Percentiles rank a stretch among this genome's conserved stretches.
phyloP scores from a whole-genome alignment of 1,140 invertebrate genomes.

The Musca domestica region DNA sequence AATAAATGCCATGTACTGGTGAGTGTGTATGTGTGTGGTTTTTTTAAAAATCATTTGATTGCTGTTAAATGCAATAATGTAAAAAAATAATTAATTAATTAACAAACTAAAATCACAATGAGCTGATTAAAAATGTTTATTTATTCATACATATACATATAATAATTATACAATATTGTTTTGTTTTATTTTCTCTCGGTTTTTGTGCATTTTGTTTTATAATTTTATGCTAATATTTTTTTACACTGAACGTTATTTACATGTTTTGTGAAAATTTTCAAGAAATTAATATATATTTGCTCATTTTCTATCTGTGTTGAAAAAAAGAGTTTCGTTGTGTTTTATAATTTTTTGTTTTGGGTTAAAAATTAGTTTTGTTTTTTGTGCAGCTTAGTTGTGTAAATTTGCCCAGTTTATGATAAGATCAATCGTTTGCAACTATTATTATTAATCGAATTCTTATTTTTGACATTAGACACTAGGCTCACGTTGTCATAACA shows the following conservation, averaged over 20 bases:
- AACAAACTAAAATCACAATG: slow-evolving; percentile 22
- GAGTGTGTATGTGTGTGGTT: too few species aligned
- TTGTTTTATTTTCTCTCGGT: not conserved
- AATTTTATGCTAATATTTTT: not conserved
- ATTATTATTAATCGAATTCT: too few species aligned
- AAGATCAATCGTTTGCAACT: too few species aligned
- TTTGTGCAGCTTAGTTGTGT: too few species aligned
- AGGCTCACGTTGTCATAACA: too few species aligned
- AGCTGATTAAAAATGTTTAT: slow-evolving; percentile 8
- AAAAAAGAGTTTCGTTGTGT: not conserved
- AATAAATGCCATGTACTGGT: slow-evolving; percentile 12
- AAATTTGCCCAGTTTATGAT: too few species aligned
- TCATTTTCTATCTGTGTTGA: too few species aligned
- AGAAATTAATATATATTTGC: too few species aligned
- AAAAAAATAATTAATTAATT: not conserved
- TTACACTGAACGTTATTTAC: slow-evolving; percentile 3
- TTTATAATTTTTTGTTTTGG: too few species aligned
- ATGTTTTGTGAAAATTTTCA: not conserved
- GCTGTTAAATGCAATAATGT: not conserved
- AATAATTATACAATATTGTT: not conserved
- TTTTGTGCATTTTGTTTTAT: slow-evolving; percentile 7
- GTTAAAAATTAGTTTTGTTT: too few species aligned
- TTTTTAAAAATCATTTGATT: too few species aligned
- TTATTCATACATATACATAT: not conserved
- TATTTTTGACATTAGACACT: too few species aligned